Evolutionary conservation across 2,888 invertebrate species (phyloP), one percentile per base, ranked within the genome.

Genomic region (Rhyacophila evoluta): DNA sequence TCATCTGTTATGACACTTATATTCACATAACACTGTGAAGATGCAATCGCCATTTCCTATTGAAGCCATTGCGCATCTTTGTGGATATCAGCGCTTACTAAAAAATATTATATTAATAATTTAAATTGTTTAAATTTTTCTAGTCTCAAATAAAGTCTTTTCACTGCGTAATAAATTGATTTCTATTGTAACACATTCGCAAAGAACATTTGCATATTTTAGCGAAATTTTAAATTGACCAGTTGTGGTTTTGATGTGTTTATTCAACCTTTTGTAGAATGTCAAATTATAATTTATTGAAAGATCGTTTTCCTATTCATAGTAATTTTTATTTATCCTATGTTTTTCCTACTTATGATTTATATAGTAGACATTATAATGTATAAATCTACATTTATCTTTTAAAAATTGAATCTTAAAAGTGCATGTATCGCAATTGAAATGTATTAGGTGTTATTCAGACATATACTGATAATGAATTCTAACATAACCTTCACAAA

Each of bases 261-360:
- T 6, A 33, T 33, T 33, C 29, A 33, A 33, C 29, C n/a, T n/a
- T 33, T 33, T 39, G 38, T n/a, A 6, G 6, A 33, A 33, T 33
- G 29, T 33, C 29, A 33, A 33, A 33, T 33, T 41, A 55, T 55
- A 25, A 25, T 55, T 55, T 55, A 55, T 25, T 55, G 12, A 55
- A 55, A 25, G 5, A 55, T 55, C 55, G 55, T 55, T 55, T 55
- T 55, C 55, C 55, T 55, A 55, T 55, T 55, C 19, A 19, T 25
- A 33, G 29, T 4, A 55, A 25, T 55, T 15, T 19, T 55, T 55
- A 41, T 41, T 41, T 41, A 55, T 55, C 55, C 12, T 55, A 8
- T 10, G 15, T 55, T 55, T 55, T 19, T 25, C 25, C 19, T 19
- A 55, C 10, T 25, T 41, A 41, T 41, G 5, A 41, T 41, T 41